These are phyloP conservation scores for Cariama cristata DNA, from an alignment of 2,113 vertebrate species.

Conservation along the genomic window DNA sequence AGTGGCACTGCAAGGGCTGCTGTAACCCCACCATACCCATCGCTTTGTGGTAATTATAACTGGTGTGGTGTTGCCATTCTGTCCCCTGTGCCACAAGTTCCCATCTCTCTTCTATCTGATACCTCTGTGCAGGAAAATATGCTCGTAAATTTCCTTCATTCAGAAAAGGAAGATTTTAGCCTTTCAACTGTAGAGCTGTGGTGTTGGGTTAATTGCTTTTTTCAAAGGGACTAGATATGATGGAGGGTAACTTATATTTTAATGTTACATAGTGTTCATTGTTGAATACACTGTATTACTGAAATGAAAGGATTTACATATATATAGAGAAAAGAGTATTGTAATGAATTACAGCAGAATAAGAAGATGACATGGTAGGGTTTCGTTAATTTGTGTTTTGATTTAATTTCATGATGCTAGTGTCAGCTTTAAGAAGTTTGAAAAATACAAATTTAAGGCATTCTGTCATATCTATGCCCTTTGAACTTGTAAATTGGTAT, in stretches of 20 bases:
- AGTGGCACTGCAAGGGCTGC: background rate
- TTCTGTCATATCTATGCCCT: background rate
- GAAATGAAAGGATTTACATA: background rate
- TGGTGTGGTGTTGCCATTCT: background rate
- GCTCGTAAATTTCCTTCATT: rapidly evolving
- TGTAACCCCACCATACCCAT: background rate
- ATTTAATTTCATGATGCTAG: background rate
- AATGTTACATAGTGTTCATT: background rate
- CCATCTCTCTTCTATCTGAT: background rate
- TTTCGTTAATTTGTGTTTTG: background rate
- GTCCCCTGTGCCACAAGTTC: background rate
- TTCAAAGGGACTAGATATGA: background rate
- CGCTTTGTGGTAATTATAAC: background rate
- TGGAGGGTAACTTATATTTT: background rate
- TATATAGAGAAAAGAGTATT: background rate
- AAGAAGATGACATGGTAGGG: background rate
- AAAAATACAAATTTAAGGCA: background rate
- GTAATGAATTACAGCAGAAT: background rate
- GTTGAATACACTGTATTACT: background rate
- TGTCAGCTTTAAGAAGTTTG: background rate
- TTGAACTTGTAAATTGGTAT: background rate
- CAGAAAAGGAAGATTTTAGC: background rate
- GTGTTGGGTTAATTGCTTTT: background rate
- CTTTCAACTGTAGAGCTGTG: background rate
- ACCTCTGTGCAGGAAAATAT: background rate